Percentiles rank a stretch among this genome's conserved stretches.
phyloP scores from a whole-genome alignment of 1,140 invertebrate genomes.

The Anastrepha obliqua region DNA sequence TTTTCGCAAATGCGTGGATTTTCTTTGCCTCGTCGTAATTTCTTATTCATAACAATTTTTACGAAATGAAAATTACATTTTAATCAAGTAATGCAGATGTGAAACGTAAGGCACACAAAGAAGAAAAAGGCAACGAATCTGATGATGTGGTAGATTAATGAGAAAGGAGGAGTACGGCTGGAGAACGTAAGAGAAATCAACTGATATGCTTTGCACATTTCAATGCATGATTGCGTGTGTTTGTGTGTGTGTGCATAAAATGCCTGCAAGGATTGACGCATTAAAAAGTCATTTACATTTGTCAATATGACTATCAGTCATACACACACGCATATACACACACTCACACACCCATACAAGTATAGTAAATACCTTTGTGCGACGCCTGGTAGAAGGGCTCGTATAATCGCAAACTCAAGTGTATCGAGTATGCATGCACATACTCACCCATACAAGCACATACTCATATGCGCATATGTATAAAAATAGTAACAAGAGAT shows the following conservation, averaged over 20 bases:
- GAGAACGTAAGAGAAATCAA: neutral
- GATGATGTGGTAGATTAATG: neutral
- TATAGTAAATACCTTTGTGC: too few relatives aligned
- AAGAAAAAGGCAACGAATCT: neutral
- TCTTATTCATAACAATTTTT: conserved; percentile 15
- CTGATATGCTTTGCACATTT: neutral
- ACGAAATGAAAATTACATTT: conserved; percentile 42
- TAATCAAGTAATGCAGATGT: conserved; percentile 40
- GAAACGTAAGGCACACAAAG: neutral
- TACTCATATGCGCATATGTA: too few relatives aligned
- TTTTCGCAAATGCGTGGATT: conserved; percentile 7
- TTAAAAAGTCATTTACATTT: conserved; percentile 39
- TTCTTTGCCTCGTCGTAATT: neutral
- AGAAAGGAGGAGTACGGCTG: neutral
- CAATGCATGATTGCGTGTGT: neutral
- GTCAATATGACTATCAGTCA: neutral
- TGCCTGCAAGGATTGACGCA: conserved; percentile 19
- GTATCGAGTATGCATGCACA: too few relatives aligned
- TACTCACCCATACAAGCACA: too few relatives aligned
- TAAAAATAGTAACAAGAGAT: too few relatives aligned
- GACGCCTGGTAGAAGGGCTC: neutral
- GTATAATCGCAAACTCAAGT: neutral
- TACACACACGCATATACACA: neutral
- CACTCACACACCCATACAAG: neutral
- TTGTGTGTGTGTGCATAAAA: neutral